phyloP scores from a whole-genome alignment of 2,113 vertebrate species.

The Trematomus loennbergii region DNA sequence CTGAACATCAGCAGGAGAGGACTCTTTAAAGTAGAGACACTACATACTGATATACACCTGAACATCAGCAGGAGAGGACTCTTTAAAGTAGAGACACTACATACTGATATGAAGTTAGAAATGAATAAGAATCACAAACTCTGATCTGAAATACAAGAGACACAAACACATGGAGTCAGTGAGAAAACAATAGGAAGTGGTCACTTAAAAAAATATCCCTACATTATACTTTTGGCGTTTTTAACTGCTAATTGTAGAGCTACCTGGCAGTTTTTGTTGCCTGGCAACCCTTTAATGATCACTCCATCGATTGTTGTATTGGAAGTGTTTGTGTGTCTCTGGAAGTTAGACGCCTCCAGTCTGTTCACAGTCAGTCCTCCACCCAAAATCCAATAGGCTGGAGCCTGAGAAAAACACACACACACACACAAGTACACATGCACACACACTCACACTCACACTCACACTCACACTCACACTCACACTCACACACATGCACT shows the following conservation, averaged over 20 bases:
- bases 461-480: neutral
- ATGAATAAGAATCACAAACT: too few relatives aligned
- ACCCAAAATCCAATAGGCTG: slow-evolving; percentile 64
- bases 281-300: slow-evolving; percentile 42
- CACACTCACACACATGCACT: neutral
- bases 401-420: slow-evolving; percentile 33
- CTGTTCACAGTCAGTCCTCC: slow-evolving; percentile 53
- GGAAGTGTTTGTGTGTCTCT: slow-evolving; percentile 64
- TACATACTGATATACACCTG: too few relatives aligned
- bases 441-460: slow-evolving; percentile 20
- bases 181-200: too few relatives aligned
- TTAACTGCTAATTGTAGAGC: neutral
- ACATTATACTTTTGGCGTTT: neutral
- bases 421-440: slow-evolving; percentile 5
- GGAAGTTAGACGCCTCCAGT: slow-evolving; percentile 60
- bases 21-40: too few relatives aligned
- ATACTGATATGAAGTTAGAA: too few relatives aligned
- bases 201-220: too few relatives aligned
- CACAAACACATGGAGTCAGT: too few relatives aligned
- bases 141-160: too few relatives aligned
- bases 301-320: slow-evolving; percentile 53
- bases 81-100: too few relatives aligned
- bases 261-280: slow-evolving; percentile 22
- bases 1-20: too few relatives aligned
- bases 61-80: too few relatives aligned